A percentile compares a stretch with the other conserved stretches of the same genome.
Evolutionary conservation across 2,797 vertebrate species (phyloP).

Genomic region (Vireo griseus): DNA sequence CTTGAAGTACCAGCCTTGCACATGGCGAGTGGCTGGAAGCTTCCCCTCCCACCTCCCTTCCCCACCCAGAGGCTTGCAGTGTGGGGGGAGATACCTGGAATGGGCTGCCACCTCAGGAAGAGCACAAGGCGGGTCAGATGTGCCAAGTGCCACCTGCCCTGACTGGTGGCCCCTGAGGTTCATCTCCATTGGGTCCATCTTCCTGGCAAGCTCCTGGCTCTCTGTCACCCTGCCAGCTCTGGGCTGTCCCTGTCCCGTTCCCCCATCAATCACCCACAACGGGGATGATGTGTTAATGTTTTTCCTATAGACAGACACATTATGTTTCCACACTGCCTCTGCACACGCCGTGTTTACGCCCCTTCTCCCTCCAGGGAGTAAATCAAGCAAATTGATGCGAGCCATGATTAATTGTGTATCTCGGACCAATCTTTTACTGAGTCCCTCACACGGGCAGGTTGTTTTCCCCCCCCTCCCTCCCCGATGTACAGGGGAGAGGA

Average conservation of each 20-base stretch:
- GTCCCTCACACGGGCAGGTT: constrained; percentile 67
- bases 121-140: neutral
- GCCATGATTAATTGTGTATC: constrained; percentile 77
- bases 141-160: neutral
- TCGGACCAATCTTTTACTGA: constrained; percentile 71
- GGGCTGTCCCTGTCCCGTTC: constrained; percentile 60
- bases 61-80: neutral
- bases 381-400: constrained; percentile 78
- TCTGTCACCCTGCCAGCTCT: constrained; percentile 64
- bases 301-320: constrained; percentile 81
- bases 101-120: rapidly evolving
- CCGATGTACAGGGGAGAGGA: constrained; percentile 49
- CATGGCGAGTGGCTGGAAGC: rapidly evolving
- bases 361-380: constrained; percentile 75
- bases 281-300: constrained; percentile 77
- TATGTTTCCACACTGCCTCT: constrained; percentile 75
- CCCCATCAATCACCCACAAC: constrained; percentile 74
- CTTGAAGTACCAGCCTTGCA: neutral
- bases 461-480: constrained; percentile 51
- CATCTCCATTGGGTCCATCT: constrained; percentile 22
- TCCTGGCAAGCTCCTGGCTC: constrained; percentile 56
- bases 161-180: constrained; percentile 11
- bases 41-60: neutral
- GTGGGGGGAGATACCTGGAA: neutral
- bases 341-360: constrained; percentile 73